These are phyloP conservation scores for Drosophila ustulata DNA, from an alignment of 2,888 invertebrate species.

Conservation along the genomic window DNA sequence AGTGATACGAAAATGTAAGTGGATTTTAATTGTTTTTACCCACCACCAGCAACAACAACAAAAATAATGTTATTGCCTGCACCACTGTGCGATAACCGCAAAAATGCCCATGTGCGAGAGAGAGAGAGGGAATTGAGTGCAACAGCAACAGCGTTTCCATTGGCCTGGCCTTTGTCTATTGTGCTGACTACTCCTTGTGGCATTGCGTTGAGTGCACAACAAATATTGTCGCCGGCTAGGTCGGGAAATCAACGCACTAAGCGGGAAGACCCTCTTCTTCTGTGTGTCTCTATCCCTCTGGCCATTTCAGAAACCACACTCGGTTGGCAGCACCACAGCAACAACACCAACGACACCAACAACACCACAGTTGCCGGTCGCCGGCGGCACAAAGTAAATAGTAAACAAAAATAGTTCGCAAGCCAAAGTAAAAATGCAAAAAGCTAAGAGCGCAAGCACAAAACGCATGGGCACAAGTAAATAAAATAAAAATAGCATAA, in stretches of 20 bases:
- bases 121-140: not conserved
- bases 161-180: conserved; percentile 74
- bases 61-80: not conserved
- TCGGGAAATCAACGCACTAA: conserved; percentile 79
- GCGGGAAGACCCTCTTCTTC: conserved; percentile 29
- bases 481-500: conserved; percentile 70
- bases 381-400: conserved; percentile 71
- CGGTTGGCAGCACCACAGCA: not conserved
- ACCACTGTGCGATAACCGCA: conserved; percentile 55
- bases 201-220: conserved; percentile 72
- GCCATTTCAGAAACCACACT: not conserved
- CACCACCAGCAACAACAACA: too few species aligned
- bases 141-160: conserved; percentile 53
- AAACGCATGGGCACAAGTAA: conserved; percentile 52
- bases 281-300: not conserved
- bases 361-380: conserved; percentile 33
- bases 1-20: not conserved
- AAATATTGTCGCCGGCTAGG: conserved; percentile 83
- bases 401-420: conserved; percentile 79
- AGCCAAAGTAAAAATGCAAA: conserved; percentile 70
- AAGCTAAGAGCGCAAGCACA: conserved; percentile 34
- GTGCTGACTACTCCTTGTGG: conserved; percentile 32
- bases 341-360: not conserved
- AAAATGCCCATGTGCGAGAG: conserved; percentile 52
- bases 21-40: not conserved